Evolutionary conservation across 2,797 vertebrate species (phyloP), one percentile per base, ranked within the genome.

Genomic region (Heterohyrax brucei): DNA sequence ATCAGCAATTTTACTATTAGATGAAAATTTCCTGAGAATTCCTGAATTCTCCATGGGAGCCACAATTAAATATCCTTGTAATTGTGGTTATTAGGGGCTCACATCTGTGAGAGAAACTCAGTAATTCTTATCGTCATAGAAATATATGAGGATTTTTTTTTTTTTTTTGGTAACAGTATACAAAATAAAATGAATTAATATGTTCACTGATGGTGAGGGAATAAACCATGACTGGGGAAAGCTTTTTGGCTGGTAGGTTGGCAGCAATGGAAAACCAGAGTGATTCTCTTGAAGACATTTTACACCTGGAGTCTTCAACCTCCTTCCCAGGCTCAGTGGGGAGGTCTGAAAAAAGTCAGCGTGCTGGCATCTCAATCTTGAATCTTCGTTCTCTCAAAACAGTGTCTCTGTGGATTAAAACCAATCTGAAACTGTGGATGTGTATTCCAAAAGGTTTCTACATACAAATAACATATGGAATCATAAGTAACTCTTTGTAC

Each of bases 1-100:
- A 56, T 61, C 16, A 95, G 66, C 10, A 77, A 76, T 95, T 86
- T 93, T 93, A 77, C 3, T 13, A 26, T 44, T 61, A 83, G 80
- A 88, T 76, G 87, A 89, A 94, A 89, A 80, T 83, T 89, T 83
- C 7, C 78, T 12, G 4, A 64, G 53, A 76, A 95, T 79, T 93
- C n/a, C 10, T 53, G 48, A 91, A 77, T 21, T 79, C 14, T 76
- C 7, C 95, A 21, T 53, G 28, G 90, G 53, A 95, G 28, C 73
- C 87, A 6, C 82, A 91, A 96, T 9, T 3, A 24, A 1, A 5
- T 83, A 81, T 18, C 26, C 2, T 79, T 73, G 39, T 70, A 91
- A 87, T 0, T 88, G 28, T 72, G 64, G 1, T 68, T 94, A 84
- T 1, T 79, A 28, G 10, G 62, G 70, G 9, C 2, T 91, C 33